Percentiles rank a stretch among this genome's conserved stretches.
Conservation (phyloP, 2,113 vertebrate species). For the Aplodontia rufa region DNA sequence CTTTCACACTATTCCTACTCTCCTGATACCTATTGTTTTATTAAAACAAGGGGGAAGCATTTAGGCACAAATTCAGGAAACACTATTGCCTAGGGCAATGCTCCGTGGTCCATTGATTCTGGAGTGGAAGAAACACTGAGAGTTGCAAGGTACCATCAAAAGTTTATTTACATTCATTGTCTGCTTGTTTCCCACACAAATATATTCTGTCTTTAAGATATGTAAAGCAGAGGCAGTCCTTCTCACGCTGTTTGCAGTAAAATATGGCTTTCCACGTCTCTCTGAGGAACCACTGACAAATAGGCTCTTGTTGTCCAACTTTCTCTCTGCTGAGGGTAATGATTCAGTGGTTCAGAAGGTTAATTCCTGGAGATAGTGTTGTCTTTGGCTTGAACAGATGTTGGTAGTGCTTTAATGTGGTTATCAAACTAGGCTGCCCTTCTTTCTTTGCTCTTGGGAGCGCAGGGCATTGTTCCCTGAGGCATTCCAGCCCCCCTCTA, state of each 20-base stretch:
- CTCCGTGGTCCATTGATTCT: not conserved
- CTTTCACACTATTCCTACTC: not conserved
- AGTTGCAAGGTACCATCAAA: conserved; percentile 77
- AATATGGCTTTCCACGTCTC: conserved; percentile 90
- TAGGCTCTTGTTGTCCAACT: conserved; percentile 94
- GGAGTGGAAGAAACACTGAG: not conserved
- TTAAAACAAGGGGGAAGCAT: conserved; percentile 21
- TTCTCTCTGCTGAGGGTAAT: conserved; percentile 94
- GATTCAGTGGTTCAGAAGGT: conserved; percentile 94
- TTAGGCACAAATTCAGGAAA: conserved; percentile 58
- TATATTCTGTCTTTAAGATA: conserved; percentile 86
- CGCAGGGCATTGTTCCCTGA: conserved; percentile 87
- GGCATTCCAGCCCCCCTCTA: conserved; percentile 92
- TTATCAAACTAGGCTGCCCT: conserved; percentile 97
- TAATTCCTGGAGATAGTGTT: conserved; percentile 95
- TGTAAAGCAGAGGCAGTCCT: conserved; percentile 86
- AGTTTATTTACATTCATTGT: conserved; percentile 86
- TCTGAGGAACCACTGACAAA: conserved; percentile 92
- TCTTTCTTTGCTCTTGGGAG: conserved; percentile 88
- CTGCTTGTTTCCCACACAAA: conserved; percentile 88
- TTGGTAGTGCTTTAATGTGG: conserved; percentile 98
- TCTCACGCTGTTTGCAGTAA: conserved; percentile 95
- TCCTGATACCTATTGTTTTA: not conserved
- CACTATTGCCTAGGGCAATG: conserved; percentile 18
- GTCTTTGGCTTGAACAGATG: conserved; percentile 97